A percentile compares a stretch with the other conserved stretches of the same genome.
These are phyloP conservation scores for Tapirus indicus DNA, from an alignment of 2,797 vertebrate genomes.

Conservation along the genomic window DNA sequence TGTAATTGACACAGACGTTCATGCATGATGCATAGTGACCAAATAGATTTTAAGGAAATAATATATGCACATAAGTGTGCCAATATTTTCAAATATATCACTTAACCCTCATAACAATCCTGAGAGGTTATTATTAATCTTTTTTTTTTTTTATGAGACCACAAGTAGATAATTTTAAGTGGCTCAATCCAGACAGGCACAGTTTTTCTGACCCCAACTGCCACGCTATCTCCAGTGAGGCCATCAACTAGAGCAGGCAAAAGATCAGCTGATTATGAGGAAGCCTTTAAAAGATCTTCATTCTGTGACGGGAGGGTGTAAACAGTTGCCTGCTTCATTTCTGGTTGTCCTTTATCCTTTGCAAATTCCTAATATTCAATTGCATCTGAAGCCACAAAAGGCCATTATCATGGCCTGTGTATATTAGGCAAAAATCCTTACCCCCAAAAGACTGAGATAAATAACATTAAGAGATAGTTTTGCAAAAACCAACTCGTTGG, in stretches of 20 bases:
- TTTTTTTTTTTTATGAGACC: neutral
- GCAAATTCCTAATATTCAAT: neutral
- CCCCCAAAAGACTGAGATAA: slow-evolving; percentile 26
- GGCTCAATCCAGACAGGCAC: neutral
- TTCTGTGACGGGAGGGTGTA: neutral
- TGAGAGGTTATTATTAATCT: neutral
- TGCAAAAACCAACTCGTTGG: slow-evolving; percentile 71
- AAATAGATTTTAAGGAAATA: neutral
- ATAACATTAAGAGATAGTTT: slow-evolving; percentile 51
- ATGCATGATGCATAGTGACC: neutral
- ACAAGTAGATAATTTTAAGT: neutral
- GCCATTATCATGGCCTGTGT: neutral
- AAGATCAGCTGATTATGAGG: neutral
- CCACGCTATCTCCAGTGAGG: rapidly evolving
- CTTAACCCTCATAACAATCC: neutral
- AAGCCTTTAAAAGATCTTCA: neutral
- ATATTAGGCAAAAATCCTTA: neutral
- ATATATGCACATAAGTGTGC: neutral
- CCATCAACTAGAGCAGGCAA: neutral
- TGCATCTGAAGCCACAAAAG: neutral
- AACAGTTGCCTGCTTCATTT: neutral
- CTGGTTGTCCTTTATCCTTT: neutral
- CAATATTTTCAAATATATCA: neutral
- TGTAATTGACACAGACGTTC: neutral
- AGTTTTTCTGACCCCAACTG: neutral